Conservation (phyloP, 2,888 invertebrate species). For the Eristalis tenax region DNA sequence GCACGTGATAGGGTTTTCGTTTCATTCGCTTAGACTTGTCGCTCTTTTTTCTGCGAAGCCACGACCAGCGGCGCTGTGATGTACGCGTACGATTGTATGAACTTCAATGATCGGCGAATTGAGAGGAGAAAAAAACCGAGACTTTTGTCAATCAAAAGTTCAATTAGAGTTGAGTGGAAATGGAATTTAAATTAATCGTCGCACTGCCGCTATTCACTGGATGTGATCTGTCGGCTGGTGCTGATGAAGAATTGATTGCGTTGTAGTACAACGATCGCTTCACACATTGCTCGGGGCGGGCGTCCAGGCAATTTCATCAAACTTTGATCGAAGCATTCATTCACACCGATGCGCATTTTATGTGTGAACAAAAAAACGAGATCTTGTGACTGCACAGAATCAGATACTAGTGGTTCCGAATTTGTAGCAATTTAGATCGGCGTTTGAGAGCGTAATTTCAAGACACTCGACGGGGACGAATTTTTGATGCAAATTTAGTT, state of each 20-base stretch:
- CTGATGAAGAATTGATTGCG: conserved; percentile 48
- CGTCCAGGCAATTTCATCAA: conserved; percentile 15
- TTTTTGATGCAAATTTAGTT: not conserved
- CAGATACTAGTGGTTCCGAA: not conserved
- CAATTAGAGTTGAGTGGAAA: conserved; percentile 53
- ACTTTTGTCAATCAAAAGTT: conserved; percentile 55
- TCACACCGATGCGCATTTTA: conserved; percentile 11
- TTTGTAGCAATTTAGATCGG: not conserved
- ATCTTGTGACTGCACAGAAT: not conserved
- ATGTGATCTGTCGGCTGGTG: conserved; percentile 3
- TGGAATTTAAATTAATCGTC: conserved; percentile 59
- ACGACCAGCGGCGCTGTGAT: conserved; percentile 3
- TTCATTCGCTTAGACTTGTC: not conserved
- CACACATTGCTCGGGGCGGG: conserved; percentile 17
- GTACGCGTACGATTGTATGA: not conserved
- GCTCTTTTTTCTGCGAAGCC: not conserved
- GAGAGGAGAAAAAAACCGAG: not conserved
- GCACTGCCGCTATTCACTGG: conserved; percentile 36
- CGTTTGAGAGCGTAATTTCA: not conserved
- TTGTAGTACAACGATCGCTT: conserved; percentile 29
- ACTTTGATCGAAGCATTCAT: conserved; percentile 36
- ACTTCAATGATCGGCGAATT: conserved; percentile 21
- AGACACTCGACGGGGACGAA: not conserved
- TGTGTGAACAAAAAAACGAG: not conserved
- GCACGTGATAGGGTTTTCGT: conserved; percentile 48